These are phyloP conservation scores for Stictonetta naevosa DNA, from an alignment of 2,113 vertebrate species.

Conservation along the genomic window DNA sequence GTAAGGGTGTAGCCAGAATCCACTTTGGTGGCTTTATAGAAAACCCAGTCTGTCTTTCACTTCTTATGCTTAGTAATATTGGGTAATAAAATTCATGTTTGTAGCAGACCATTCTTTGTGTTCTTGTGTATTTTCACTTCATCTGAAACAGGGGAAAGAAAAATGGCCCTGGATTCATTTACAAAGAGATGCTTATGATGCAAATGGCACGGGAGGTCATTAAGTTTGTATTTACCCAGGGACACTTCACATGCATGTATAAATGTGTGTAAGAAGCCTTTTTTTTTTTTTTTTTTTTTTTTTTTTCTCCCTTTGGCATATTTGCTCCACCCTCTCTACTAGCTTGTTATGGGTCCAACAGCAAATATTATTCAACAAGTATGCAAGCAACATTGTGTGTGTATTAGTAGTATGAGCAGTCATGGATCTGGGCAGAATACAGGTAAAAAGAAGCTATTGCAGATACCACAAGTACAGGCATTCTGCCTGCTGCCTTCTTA, in stretches of 20 bases:
- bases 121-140: not conserved
- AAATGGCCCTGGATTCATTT: not conserved
- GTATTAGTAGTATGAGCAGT: not conserved
- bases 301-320: not conserved
- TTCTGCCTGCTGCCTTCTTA: not conserved
- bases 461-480: not conserved
- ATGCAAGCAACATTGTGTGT: not conserved
- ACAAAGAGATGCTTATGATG: not conserved
- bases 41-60: not conserved
- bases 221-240: not conserved
- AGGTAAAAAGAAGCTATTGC: not conserved
- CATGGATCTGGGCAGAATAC: not conserved
- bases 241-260: not conserved
- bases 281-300: not conserved
- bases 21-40: conserved; percentile 35
- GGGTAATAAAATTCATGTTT: not conserved
- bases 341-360: not conserved
- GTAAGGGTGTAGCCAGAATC: conserved; percentile 46
- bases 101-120: not conserved
- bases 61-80: not conserved
- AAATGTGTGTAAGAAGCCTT: not conserved
- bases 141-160: not conserved
- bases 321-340: not conserved
- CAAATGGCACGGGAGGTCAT: not conserved
- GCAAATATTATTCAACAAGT: not conserved